Conservation (phyloP, 2,888 invertebrate genomes). For the Cataglyphis albicans region DNA sequence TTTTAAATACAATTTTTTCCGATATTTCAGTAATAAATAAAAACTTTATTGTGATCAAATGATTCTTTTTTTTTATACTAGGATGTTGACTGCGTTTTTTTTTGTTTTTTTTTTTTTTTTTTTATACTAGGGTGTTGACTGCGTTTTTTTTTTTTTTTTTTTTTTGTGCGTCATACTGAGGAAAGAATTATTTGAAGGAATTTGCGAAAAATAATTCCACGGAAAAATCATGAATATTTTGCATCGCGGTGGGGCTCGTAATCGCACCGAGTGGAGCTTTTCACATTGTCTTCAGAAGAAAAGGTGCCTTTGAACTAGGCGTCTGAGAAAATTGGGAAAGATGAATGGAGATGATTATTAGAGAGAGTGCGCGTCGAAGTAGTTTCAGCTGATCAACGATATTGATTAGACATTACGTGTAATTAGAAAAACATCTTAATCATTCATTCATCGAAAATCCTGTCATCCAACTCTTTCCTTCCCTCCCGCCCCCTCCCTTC, state of each 20-base stretch:
- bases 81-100: background rate
- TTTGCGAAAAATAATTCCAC: slow-evolving; percentile 38
- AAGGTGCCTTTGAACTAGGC: slow-evolving; percentile 63
- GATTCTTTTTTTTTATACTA: background rate
- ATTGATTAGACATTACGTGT: slow-evolving; percentile 11
- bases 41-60: background rate
- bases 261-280: slow-evolving; percentile 29
- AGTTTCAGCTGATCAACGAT: slow-evolving; percentile 59
- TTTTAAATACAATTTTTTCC: background rate
- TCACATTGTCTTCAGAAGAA: slow-evolving; percentile 60
- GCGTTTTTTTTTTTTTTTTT: background rate
- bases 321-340: slow-evolving; percentile 23
- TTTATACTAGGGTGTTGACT: background rate
- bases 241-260: background rate
- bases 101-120: background rate
- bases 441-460: slow-evolving; percentile 19
- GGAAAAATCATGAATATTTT: slow-evolving; percentile 49
- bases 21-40: background rate
- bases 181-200: slow-evolving; percentile 46
- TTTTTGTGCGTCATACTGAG: slow-evolving; percentile 3
- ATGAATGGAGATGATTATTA: slow-evolving; percentile 70
- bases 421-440: slow-evolving; percentile 16
- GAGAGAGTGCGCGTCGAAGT: slow-evolving; percentile 45
- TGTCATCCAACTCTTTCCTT: background rate
- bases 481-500: background rate